These are phyloP conservation scores for Etheostoma nigrum DNA, from an alignment of 2,797 vertebrate species.

Conservation along the genomic window DNA sequence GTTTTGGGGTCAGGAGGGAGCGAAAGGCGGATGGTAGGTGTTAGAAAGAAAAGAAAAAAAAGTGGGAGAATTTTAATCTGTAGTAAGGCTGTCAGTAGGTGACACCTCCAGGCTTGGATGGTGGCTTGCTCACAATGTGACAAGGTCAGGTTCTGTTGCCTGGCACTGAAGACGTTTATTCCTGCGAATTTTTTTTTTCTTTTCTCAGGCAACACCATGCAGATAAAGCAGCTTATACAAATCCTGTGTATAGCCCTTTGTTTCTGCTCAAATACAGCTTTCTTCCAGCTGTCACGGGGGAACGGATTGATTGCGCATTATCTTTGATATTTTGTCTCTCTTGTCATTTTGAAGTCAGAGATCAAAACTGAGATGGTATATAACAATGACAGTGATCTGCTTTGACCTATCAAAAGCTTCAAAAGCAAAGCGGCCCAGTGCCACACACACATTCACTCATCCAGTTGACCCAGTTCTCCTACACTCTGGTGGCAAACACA, in stretches of 20 bases:
- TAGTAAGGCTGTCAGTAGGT: conserved; percentile 42
- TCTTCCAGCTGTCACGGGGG: conserved; percentile 54
- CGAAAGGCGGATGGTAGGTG: background rate
- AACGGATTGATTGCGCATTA: conserved; percentile 61
- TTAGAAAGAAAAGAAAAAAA: conserved; percentile 1
- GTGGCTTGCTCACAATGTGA: conserved; percentile 52
- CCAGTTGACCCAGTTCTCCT: conserved; percentile 81
- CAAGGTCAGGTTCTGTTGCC: conserved; percentile 58
- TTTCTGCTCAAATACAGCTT: conserved; percentile 62
- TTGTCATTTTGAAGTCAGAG: conserved; percentile 69
- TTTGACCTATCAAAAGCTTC: conserved; percentile 65
- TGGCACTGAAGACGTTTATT: conserved; percentile 39
- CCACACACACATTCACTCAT: conserved; percentile 60
- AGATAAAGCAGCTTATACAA: conserved; percentile 65
- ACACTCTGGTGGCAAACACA: conserved; percentile 70
- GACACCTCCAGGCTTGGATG: conserved; percentile 52
- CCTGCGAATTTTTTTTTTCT: background rate
- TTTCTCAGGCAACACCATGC: background rate
- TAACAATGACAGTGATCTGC: conserved; percentile 66
- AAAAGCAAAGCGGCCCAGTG: conserved; percentile 61
- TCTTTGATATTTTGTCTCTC: conserved; percentile 62
- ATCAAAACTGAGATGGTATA: conserved; percentile 58
- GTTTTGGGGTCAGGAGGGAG: conserved; percentile 24
- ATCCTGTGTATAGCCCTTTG: conserved; percentile 62
- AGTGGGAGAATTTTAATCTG: conserved; percentile 42